Conservation (phyloP, 2,113 vertebrate genomes). For the Hypanus sabinus region DNA sequence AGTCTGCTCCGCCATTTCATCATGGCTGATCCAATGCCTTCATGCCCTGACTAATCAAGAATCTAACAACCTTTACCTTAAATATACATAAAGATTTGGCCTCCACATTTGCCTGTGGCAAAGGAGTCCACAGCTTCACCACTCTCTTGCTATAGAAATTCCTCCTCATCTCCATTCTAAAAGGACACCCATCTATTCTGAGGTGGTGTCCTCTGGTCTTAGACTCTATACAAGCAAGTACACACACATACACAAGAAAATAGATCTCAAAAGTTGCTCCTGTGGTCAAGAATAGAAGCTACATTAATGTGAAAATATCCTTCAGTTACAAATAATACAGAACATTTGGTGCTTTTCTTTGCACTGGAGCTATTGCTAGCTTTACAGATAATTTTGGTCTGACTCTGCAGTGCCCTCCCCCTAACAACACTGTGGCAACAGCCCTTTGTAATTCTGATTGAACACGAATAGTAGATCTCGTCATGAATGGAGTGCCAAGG, state of each 20-base stretch:
- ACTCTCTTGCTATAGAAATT: too few species aligned
- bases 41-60: too few species aligned
- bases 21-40: too few species aligned
- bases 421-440: conserved; percentile 3
- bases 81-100: too few species aligned
- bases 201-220: too few species aligned
- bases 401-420: conserved; percentile 6
- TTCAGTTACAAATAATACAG: background rate
- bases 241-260: background rate
- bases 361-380: background rate
- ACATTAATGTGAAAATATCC: background rate
- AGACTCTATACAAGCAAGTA: background rate
- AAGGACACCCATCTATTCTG: too few species aligned
- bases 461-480: conserved; percentile 3
- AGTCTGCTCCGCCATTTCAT: too few species aligned
- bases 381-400: background rate
- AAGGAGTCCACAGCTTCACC: too few species aligned
- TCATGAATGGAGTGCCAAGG: conserved; percentile 13
- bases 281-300: background rate
- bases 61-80: too few species aligned
- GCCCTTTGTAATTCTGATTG: conserved; percentile 18
- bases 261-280: background rate
- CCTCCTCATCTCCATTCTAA: too few species aligned
- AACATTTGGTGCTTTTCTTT: background rate
- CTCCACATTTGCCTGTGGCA: too few species aligned